Conservation (phyloP, 2,888 invertebrate species). For the Carpatolechia fugitivella region DNA sequence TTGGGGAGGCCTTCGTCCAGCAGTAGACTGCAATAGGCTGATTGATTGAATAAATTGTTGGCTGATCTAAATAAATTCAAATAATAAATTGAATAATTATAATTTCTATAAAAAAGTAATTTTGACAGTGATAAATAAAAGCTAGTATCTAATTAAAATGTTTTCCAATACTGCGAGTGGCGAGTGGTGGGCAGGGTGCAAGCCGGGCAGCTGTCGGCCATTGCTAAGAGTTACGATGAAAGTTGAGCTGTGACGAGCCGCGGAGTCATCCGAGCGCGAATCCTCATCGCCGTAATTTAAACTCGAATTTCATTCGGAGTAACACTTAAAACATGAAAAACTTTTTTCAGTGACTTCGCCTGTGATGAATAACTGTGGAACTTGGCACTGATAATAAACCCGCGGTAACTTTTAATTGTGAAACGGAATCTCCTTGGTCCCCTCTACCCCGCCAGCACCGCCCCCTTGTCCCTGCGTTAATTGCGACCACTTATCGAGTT, state of each 20-base stretch:
- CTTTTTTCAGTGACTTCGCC: conserved; percentile 6
- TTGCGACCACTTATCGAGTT: conserved; percentile 36
- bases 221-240: background rate
- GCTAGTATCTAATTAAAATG: no score
- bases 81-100: no score
- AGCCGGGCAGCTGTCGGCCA: no score
- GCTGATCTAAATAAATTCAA: no score
- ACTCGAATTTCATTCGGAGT: background rate
- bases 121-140: no score
- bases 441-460: conserved; percentile 14
- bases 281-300: background rate
- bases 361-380: conserved; percentile 36
- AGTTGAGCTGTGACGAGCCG: background rate
- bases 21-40: no score
- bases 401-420: conserved; percentile 42
- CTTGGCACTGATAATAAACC: conserved; percentile 41
- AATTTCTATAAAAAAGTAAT: no score
- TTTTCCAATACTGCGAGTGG: no score
- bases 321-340: conserved; percentile 2
- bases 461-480: conserved; percentile 31
- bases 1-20: no score
- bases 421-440: conserved; percentile 24
- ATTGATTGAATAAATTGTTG: no score
- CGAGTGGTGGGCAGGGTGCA: no score
- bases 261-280: background rate